A percentile compares a stretch with the other conserved stretches of the same genome.
phyloP scores from a whole-genome alignment of 2,113 vertebrate species.

The Regulus satrapa region DNA sequence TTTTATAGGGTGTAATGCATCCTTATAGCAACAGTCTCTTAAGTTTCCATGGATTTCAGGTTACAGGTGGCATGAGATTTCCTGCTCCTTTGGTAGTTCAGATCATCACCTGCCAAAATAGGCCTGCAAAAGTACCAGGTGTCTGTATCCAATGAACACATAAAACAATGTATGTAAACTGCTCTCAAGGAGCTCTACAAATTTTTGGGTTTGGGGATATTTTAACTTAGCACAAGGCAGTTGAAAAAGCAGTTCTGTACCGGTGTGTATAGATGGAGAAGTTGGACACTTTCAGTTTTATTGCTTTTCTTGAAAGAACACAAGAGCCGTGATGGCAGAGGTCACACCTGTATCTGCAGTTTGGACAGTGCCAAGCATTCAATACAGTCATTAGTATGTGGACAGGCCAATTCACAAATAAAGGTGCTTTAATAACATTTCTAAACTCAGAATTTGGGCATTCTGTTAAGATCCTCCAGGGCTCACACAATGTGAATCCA shows the following conservation, averaged over 20 bases:
- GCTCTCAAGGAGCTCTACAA: background rate
- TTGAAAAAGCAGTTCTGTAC: background rate
- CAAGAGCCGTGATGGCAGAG: background rate
- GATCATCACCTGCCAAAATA: background rate
- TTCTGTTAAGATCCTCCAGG: background rate
- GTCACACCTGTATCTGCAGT: background rate
- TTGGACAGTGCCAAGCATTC: constrained; percentile 1
- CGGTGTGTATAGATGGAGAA: background rate
- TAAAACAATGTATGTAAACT: background rate
- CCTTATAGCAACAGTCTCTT: background rate
- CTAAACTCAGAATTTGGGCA: background rate
- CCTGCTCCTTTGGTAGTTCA: background rate
- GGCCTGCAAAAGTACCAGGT: background rate
- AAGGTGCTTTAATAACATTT: background rate
- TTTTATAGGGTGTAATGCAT: background rate
- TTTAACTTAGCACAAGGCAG: background rate
- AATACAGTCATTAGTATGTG: background rate
- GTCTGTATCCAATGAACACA: background rate
- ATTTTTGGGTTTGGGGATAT: background rate
- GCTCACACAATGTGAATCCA: background rate
- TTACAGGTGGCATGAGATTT: background rate
- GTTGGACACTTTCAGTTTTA: background rate
- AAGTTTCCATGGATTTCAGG: background rate
- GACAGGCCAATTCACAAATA: background rate
- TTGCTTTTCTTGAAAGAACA: background rate